phyloP scores from a whole-genome alignment of 2,888 invertebrate species.

The Cenopis cana region DNA sequence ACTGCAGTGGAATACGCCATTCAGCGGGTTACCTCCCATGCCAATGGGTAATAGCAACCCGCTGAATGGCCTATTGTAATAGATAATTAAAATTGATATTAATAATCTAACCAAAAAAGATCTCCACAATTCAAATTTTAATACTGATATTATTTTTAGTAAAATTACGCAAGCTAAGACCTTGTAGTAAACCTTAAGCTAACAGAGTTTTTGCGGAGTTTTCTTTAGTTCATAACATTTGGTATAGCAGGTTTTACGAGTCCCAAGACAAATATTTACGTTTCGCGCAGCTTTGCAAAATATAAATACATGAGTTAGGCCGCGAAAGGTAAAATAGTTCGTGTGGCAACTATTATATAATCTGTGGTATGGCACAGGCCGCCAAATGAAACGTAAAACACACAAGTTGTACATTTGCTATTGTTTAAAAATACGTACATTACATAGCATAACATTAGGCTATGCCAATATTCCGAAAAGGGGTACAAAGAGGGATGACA shows the following conservation, averaged over 20 bases:
- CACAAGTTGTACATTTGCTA: too few species aligned
- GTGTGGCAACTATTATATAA: too few species aligned
- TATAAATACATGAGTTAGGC: constrained; percentile 15
- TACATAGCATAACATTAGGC: too few species aligned
- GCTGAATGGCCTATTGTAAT: too few species aligned
- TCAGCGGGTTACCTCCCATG: too few species aligned
- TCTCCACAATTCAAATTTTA: neutral
- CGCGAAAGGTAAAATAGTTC: constrained; percentile 19
- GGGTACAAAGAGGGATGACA: too few species aligned
- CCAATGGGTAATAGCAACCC: too few species aligned
- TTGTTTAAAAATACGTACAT: too few species aligned
- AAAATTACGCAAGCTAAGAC: neutral
- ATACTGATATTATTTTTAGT: neutral
- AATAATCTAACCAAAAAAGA: neutral
- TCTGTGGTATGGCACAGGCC: too few species aligned
- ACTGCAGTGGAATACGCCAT: too few species aligned
- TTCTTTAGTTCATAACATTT: constrained; percentile 36
- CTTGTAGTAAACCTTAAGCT: constrained; percentile 2
- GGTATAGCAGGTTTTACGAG: constrained; percentile 38
- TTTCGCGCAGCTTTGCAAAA: constrained; percentile 28
- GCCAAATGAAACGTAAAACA: neutral
- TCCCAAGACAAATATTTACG: constrained; percentile 40
- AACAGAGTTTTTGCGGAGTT: constrained; percentile 23
- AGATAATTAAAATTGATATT: too few species aligned
- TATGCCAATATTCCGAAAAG: too few species aligned